A percentile compares a stretch with the other conserved stretches of the same genome.
phyloP scores from a whole-genome alignment of 2,888 invertebrate species.

The Coenonympha arcania region DNA sequence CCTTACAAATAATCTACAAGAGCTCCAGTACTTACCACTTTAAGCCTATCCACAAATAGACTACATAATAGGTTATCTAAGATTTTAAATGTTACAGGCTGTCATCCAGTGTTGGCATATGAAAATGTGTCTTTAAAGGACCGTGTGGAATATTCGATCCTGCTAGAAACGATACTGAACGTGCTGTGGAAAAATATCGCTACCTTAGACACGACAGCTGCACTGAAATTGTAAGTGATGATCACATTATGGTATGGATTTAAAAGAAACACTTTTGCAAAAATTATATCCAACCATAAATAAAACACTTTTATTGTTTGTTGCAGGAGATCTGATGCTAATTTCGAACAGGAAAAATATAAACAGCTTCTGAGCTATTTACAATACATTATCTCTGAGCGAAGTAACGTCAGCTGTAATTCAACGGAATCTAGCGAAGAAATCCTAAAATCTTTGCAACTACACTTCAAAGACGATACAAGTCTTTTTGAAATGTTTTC shows the following conservation, averaged over 20 bases:
- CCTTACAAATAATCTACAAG: too few relatives aligned
- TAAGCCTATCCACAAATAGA: too few relatives aligned
- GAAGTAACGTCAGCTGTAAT: slow-evolving; percentile 16
- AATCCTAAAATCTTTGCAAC: slow-evolving; percentile 22
- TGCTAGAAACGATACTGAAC: slow-evolving; percentile 66
- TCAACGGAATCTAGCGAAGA: slow-evolving; percentile 8
- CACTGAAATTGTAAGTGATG: slow-evolving; percentile 61
- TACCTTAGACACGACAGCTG: slow-evolving; percentile 59
- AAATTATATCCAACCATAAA: background rate
- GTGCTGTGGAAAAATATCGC: slow-evolving; percentile 77
- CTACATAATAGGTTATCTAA: too few relatives aligned
- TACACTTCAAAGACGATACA: slow-evolving; percentile 37
- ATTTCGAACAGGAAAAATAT: slow-evolving; percentile 53
- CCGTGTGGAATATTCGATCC: slow-evolving; percentile 60
- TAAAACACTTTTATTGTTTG: background rate
- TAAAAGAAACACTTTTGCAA: slow-evolving; percentile 4
- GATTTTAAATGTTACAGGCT: slow-evolving; percentile 41
- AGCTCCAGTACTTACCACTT: too few relatives aligned
- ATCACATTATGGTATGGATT: background rate
- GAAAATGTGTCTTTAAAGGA: slow-evolving; percentile 68
- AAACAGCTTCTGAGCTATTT: slow-evolving; percentile 44
- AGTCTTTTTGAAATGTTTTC: slow-evolving; percentile 34
- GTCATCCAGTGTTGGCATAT: slow-evolving; percentile 46
- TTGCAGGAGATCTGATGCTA: slow-evolving; percentile 49
- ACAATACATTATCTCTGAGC: slow-evolving; percentile 33